Percentiles rank a stretch among this genome's conserved stretches.
phyloP scores from a whole-genome alignment of 2,797 vertebrate species.

The Trachops cirrhosus region DNA sequence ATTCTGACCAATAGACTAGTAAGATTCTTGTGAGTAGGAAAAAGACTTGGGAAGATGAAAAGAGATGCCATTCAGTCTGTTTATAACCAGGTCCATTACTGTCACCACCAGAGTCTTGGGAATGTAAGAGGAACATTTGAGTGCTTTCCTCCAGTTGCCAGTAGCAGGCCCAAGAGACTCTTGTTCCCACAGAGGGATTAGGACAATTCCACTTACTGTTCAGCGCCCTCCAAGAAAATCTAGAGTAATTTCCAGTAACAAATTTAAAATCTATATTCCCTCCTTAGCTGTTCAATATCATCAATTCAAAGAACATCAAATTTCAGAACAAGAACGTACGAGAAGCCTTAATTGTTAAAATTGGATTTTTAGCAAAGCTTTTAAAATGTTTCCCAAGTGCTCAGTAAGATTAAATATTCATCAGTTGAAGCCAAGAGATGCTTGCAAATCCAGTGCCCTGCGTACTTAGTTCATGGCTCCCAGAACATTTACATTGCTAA shows the following conservation, averaged over 20 bases:
- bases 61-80: conserved; percentile 17
- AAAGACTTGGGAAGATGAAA: conserved; percentile 31
- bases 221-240: neutral
- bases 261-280: conserved; percentile 36
- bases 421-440: conserved; percentile 59
- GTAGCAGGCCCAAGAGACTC: neutral
- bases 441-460: neutral
- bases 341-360: conserved; percentile 61
- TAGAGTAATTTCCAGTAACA: conserved; percentile 57
- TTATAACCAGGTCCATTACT: conserved; percentile 31
- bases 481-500: conserved; percentile 9
- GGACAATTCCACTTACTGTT: conserved; percentile 32
- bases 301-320: conserved; percentile 56
- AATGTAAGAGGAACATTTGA: conserved; percentile 26
- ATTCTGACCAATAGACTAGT: conserved; percentile 13
- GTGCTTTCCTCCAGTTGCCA: neutral
- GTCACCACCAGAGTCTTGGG: neutral
- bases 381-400: conserved; percentile 59
- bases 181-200: conserved; percentile 36
- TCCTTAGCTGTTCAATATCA: conserved; percentile 37
- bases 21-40: conserved; percentile 41
- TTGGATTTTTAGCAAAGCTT: conserved; percentile 60
- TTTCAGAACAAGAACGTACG: conserved; percentile 57
- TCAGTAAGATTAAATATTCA: conserved; percentile 74
- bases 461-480: neutral